Evolutionary conservation across 2,113 vertebrate genomes (phyloP), one percentile per base, ranked within the genome.

Genomic region (Piaya cayana): DNA sequence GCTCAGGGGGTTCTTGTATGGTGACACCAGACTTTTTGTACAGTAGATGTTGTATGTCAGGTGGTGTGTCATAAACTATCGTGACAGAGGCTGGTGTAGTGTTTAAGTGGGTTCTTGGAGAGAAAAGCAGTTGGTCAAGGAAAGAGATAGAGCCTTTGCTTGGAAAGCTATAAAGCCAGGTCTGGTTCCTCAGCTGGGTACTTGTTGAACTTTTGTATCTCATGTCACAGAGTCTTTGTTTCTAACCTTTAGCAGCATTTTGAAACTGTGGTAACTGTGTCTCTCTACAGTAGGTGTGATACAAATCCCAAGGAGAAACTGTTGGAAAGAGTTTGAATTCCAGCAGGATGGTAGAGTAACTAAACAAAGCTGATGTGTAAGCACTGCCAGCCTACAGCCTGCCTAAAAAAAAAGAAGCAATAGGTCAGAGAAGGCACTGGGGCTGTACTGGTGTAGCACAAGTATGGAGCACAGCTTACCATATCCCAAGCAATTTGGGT

Each of bases 1-100:
- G 15, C 15, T n/a, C 3, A 5, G 18, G 5, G 39, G 16, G 18
- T 42, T 56, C 37, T 39, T 22, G 6, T 0, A 27, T 4, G 14
- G 8, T 13, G 53, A 34, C 2, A 1, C 12, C 43, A 30, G 26
- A 55, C 17, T 18, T 92, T 77, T n/a, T 77, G 30, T 60, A 8
- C 0, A 32, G 29, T 11, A 27, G n/a, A 18, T 32, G 39, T 34
- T 2, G 0, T 25, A 0, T 4, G 10, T 64, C 34, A 2, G 27
- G 37, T 76, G 26, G 7, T 68, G 32, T 39, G 32, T 12, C 13
- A 3, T 15, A 21, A 36, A 8, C 13, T 8, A 43, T 37, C 59
- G 4, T 29, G 22, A 49, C 25, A 34, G 58, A 29, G 22, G 19
- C 45, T 22, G 34, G 25, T 34, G 29, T n/a, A 36, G 21, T 8